Evolutionary conservation across 2,888 invertebrate genomes (phyloP), one percentile per base, ranked within the genome.

Genomic region (Zygaena filipendulae): DNA sequence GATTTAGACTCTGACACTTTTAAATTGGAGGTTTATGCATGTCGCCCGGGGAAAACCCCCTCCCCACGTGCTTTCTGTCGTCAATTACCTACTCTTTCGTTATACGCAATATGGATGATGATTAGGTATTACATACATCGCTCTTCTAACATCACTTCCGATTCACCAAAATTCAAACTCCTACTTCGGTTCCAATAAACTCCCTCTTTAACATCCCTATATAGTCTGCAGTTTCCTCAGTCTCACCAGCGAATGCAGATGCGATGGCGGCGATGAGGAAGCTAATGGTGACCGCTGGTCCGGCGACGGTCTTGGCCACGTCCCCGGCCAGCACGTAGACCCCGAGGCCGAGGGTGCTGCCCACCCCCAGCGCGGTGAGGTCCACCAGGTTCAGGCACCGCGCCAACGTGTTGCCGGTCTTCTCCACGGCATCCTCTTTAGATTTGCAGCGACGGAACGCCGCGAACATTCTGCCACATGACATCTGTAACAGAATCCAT

Each of bases 301-400:
- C 97, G 0, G 96, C 92, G 2, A 87, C 87, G 21, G 86, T 84
- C 54, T 87, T 90, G 6, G 95, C 95, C 3, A 95, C 95, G 6
- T 90, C 85, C 0, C 95, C 96, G 3, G 94, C 95, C 35, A 97
- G 77, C 24, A 97, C 95, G 61, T 97, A 97, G 8, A 97, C 95
- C 0, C 97, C 97, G 13, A 97, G 83, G 1, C 97, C 97, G 8
- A 97, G 84, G 0, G 94, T 94, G 37, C 91, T 87, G 35, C 94
- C 94, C 18, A 94, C 89, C 1, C 90, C 97, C 13, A 97, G 75
- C 0, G 92, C 90, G 0, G 94, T 94, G 27, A 97, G 80, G 69
- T 97, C 97, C 14, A 92, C 47, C 0, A 95, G 82, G 2, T 87
- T 88, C 21, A 97, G 81, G 28, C 92, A 92, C 30, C 96, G 58